Evolutionary conservation across 1,140 invertebrate species (phyloP), one percentile per base, ranked within the genome.

Genomic region (Stratiolaelaps scimitus): DNA sequence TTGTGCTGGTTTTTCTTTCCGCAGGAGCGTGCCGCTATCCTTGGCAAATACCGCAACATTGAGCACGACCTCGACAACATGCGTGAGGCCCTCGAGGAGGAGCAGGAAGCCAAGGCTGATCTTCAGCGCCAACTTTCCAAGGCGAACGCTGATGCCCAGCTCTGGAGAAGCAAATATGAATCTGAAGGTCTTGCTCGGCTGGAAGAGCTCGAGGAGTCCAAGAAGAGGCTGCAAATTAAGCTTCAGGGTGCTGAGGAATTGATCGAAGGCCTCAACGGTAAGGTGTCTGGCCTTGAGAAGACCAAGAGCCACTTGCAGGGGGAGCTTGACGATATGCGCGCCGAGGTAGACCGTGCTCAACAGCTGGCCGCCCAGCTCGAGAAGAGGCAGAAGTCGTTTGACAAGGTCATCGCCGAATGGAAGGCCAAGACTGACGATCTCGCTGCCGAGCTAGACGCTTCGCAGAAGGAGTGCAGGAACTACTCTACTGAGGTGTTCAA

Each of bases 161-260:
- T 92, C 65, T 71, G 72, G 72, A 70, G 71, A 48, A 68, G 71
- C 28, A 72, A 72, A 69, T 76, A 72, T 68, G 74, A 77, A 66
- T 71, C 72, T 34, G 76, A 77, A 69, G 77, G 76, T 34, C 70
- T 74, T 26, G 72, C 74, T 44, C 70, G 74, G 17, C 71, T 74
- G 60, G 78, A 79, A 69, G 79, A 80, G 70, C 72, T 79, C 26
- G 79, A 80, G 65, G 78, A 97, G 78, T 86, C 92, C 73, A 96
- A 94, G 83, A 71, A 73, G 74, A 97, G 95, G 78, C 82, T 97
- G 68, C 88, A 92, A 76, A 86, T 88, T 69, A 91, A 92, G 74
- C 81, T 98, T 44, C 87, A 88, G 70, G 94, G 98, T 77, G 89
- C 92, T 71, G 92, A 97, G 77, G 91, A 95, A 75, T 89, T 88